phyloP scores from a whole-genome alignment of 1,140 invertebrate genomes.

The Drosophila micromelanica region DNA sequence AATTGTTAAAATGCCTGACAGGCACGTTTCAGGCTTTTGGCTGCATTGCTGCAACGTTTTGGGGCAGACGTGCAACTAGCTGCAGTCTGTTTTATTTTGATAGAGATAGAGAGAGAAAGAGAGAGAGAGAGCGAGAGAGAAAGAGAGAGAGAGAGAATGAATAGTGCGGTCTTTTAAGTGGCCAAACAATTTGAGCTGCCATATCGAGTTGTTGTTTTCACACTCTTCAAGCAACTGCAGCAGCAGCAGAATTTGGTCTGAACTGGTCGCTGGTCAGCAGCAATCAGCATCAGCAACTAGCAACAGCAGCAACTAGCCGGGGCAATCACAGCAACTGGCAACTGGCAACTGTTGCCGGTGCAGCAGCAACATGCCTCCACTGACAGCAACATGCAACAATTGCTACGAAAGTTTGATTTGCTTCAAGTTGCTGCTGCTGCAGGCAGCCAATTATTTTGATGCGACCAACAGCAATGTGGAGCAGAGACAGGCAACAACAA shows the following conservation, averaged over 20 bases:
- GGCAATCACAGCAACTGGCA: background rate
- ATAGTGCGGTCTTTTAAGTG: constrained; percentile 19
- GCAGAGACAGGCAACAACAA: constrained; percentile 52
- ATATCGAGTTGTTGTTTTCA: constrained; percentile 61
- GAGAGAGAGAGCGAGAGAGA: background rate
- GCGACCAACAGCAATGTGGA: constrained; percentile 70
- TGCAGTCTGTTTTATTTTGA: constrained; percentile 17
- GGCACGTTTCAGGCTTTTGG: constrained; percentile 67
- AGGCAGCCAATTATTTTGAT: constrained; percentile 75
- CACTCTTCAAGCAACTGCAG: constrained; percentile 38
- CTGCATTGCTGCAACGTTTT: constrained; percentile 36
- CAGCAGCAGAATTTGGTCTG: constrained; percentile 26
- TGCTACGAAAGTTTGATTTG: constrained; percentile 53
- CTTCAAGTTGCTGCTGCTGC: constrained; percentile 40
- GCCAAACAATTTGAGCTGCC: constrained; percentile 42
- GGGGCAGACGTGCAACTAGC: constrained; percentile 40
- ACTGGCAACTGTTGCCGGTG: constrained; percentile 24
- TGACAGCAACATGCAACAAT: constrained; percentile 59
- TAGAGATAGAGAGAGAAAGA: background rate
- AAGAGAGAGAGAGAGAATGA: background rate
- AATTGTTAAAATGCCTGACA: constrained; percentile 77
- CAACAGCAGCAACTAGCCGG: constrained; percentile 6
- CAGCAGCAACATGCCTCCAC: constrained; percentile 10
- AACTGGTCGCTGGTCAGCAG: constrained; percentile 17
- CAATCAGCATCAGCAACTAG: constrained; percentile 8